These are phyloP conservation scores for Periplaneta americana DNA, from an alignment of 1,140 invertebrate genomes.

Conservation along the genomic window DNA sequence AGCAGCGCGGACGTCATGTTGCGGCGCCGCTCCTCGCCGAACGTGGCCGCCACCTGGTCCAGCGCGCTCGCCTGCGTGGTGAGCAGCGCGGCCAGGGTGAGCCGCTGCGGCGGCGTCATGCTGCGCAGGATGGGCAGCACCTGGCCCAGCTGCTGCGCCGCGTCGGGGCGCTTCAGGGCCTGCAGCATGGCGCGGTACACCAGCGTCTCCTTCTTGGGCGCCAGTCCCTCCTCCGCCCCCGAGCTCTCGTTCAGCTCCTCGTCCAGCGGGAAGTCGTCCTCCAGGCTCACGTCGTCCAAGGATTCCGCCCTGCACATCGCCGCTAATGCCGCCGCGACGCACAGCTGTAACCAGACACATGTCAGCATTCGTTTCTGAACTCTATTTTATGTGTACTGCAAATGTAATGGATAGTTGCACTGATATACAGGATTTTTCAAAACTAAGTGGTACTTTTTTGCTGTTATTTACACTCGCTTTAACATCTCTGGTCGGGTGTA, in stretches of 20 bases:
- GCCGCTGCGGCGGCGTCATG: conserved; percentile 50
- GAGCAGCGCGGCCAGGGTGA: conserved; percentile 52
- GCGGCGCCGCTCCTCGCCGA: conserved; percentile 36
- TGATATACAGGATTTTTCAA: too few relatives aligned
- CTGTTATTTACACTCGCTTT: too few relatives aligned
- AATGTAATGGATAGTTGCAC: too few relatives aligned
- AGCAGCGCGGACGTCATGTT: conserved; percentile 48
- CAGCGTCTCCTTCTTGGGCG: conserved; percentile 16
- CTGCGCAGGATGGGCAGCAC: conserved; percentile 56
- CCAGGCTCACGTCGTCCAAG: neutral
- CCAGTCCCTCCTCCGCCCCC: neutral
- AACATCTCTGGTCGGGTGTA: too few relatives aligned
- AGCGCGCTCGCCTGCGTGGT: neutral
- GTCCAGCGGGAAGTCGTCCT: neutral
- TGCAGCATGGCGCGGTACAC: conserved; percentile 13
- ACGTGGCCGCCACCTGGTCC: conserved; percentile 48
- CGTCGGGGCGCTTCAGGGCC: conserved; percentile 25
- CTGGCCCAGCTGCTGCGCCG: conserved; percentile 41
- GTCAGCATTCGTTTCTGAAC: too few relatives aligned
- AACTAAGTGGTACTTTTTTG: too few relatives aligned
- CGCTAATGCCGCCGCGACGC: too few relatives aligned
- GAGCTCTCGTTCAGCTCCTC: neutral
- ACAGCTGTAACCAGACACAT: too few relatives aligned
- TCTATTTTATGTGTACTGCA: too few relatives aligned
- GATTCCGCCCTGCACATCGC: too few relatives aligned